Evolutionary conservation across 2,888 invertebrate species (phyloP).

Genomic region (Leptopilina myrica): DNA sequence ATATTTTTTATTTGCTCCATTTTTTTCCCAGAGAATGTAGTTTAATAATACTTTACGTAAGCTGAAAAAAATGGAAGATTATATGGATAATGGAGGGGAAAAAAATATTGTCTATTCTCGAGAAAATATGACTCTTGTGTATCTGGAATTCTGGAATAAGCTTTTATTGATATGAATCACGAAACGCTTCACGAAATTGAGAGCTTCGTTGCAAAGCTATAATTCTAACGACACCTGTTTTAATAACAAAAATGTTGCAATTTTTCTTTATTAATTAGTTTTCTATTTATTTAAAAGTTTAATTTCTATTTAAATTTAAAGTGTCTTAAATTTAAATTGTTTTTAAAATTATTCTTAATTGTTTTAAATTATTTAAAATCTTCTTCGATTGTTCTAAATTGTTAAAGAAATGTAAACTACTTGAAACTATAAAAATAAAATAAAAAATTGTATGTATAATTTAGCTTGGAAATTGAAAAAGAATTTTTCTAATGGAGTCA

Average conservation of each 20-base stretch:
- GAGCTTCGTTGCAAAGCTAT: neutral
- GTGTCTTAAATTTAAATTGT: no score
- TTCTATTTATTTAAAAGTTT: no score
- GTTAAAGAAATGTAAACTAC: no score
- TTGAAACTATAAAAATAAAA: no score
- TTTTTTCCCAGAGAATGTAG: neutral
- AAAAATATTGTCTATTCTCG: neutral
- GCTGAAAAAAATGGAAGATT: neutral
- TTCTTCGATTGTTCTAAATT: no score
- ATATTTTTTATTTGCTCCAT: slow-evolving; percentile 2
- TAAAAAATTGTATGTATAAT: no score
- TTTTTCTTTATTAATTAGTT: neutral
- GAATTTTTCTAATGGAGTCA: no score
- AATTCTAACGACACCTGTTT: slow-evolving; percentile 10
- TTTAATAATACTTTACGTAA: neutral
- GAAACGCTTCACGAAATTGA: slow-evolving; percentile 12
- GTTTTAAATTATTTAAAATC: no score
- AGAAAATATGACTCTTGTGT: neutral
- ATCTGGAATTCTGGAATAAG: slow-evolving; percentile 27
- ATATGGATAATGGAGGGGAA: neutral
- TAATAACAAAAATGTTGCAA: slow-evolving; percentile 4
- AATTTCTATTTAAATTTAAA: no score
- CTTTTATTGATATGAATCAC: slow-evolving; percentile 20
- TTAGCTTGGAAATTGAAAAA: no score
- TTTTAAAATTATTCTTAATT: no score